Conservation (phyloP, 2,888 invertebrate genomes). For the Cremastinae sp. region DNA sequence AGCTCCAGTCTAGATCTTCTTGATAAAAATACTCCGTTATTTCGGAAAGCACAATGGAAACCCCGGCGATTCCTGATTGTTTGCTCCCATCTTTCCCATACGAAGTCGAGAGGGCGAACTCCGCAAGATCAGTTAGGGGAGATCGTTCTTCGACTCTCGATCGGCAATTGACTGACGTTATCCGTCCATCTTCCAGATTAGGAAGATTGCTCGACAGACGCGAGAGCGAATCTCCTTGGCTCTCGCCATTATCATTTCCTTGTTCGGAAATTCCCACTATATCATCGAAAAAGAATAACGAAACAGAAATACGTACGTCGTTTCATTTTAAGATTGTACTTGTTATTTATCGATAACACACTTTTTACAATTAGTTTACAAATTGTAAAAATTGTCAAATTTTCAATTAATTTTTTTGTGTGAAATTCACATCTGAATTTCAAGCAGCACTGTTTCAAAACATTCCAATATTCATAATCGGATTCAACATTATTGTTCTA, state of each 20-base stretch:
- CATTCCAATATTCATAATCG: too few relatives aligned
- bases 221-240: constrained; percentile 31
- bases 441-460: too few relatives aligned
- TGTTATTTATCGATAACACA: too few relatives aligned
- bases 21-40: constrained; percentile 67
- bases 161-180: constrained; percentile 79
- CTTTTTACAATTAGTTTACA: too few relatives aligned
- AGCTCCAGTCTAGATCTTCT: constrained; percentile 51
- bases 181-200: constrained; percentile 77
- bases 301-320: background rate
- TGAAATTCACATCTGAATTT: too few relatives aligned
- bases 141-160: constrained; percentile 70
- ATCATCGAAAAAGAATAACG: background rate
- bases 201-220: constrained; percentile 72
- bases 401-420: too few relatives aligned
- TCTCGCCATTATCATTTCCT: background rate
- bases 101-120: constrained; percentile 59
- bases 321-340: background rate
- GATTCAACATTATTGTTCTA: too few relatives aligned
- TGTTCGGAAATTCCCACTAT: background rate
- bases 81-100: constrained; percentile 74
- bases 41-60: constrained; percentile 70
- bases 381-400: too few relatives aligned
- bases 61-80: constrained; percentile 71
- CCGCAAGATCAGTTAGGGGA: constrained; percentile 33